These are phyloP conservation scores for Mellivora capensis DNA, from an alignment of 2,113 vertebrate species.

Conservation along the genomic window DNA sequence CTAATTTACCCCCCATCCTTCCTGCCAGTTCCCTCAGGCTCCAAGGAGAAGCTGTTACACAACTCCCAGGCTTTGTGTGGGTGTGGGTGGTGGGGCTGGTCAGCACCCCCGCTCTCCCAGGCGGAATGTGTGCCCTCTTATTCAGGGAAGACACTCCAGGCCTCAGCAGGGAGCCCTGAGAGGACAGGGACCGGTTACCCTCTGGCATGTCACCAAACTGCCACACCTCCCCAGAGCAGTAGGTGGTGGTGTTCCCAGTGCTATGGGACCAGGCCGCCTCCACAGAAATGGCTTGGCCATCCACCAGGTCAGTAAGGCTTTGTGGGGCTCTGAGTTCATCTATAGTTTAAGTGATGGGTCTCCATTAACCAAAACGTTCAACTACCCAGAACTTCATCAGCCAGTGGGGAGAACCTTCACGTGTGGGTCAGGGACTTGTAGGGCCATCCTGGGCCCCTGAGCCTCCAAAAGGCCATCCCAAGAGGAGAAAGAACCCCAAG, in stretches of 20 bases:
- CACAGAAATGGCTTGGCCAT: not conserved
- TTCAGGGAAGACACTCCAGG: not conserved
- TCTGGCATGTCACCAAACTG: not conserved
- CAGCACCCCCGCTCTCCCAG: not conserved
- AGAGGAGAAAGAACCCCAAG: not conserved
- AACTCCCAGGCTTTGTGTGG: not conserved
- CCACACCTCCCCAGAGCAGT: not conserved
- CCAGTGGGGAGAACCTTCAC: not conserved
- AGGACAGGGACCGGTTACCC: not conserved
- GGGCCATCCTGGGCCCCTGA: not conserved
- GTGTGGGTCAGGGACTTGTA: not conserved
- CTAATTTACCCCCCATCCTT: not conserved
- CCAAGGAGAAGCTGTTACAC: not conserved
- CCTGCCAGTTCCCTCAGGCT: not conserved
- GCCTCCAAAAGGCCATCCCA: not conserved
- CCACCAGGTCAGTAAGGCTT: not conserved
- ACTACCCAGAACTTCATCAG: not conserved
- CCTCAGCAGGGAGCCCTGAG: not conserved
- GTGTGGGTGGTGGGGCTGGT: not conserved
- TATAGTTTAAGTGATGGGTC: not conserved
- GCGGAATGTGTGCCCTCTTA: not conserved
- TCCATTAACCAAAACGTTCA: not conserved
- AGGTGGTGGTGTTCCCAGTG: not conserved
- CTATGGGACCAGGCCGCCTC: not conserved
- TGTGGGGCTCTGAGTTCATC: not conserved